Base-by-base conservation (phyloP, 2,113 vertebrate genomes). In the Elaphurus davidianus region DNA sequence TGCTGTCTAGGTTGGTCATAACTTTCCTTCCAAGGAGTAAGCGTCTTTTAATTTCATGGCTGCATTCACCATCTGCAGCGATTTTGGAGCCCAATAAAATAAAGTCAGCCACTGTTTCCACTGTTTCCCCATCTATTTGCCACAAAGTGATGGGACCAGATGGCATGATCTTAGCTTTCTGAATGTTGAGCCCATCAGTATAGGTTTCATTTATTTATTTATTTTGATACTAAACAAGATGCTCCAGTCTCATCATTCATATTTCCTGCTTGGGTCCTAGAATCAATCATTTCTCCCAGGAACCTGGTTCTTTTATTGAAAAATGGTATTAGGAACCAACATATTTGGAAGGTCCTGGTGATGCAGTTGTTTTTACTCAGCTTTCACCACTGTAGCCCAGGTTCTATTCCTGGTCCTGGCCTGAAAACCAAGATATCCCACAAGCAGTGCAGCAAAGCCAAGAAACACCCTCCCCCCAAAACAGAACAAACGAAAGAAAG, bases 381-480 rank as follows among this genome's bases (percentile, higher is more conserved):
- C 19, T 71, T 71, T 6, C 9, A 71, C 67, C 21, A 2, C 67
- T 71, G 19, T 71, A 19, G n/a, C 67, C 9, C 67, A 71, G n/a
- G 19, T 23, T 36, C 67, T 71, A 23, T 36, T 36, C 21, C n/a
- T 36, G n/a, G n/a, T 71, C 67, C n/a, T 23, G n/a, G 67, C 67
- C 9, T 71, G n/a, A n/a, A 71, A 27, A 47, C 3, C 27, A 78
- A 47, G 74, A 28, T 78, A 78, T 47, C 25, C 40, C 43, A 28
- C 25, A 47, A 78, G 43, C 13, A 45, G 74, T 45, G 25, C 27
- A 45, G 13, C 43, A 47, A 43, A 78, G 14, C 14, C 74, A 78
- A 78, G 15, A 47, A 21, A 9, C 3, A 0, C 16, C 8, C 3
- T 13, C 6, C 14, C 3, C 7, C 33, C 2, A 13, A 43, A 27